Evolutionary conservation across 1,140 invertebrate species (phyloP), one percentile per base, ranked within the genome.

Genomic region (Pectinophora gossypiella): DNA sequence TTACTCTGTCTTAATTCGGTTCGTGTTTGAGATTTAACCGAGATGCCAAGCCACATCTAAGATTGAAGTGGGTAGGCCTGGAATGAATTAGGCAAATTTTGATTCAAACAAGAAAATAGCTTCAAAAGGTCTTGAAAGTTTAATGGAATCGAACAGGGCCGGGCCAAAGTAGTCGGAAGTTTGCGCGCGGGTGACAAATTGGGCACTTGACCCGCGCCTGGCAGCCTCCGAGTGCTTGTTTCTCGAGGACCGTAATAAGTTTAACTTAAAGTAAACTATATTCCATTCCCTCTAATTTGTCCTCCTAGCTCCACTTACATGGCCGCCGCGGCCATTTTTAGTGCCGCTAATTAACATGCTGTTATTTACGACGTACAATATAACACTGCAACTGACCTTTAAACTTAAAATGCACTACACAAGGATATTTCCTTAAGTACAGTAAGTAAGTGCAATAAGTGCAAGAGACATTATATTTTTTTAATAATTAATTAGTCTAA

Each of bases 251-350:
- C 81, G 80, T 85, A 87, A 87, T 87, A 87, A 87, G 79, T 87
- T 87, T 84, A 87, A 87, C 81, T 85, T 85, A 72, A 87, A 85
- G 81, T 87, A 87, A 87, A 87, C 84, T 87, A 87, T 87, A 83
- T 87, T 79, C 81, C 77, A 79, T 83, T 82, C 78, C 76, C 74
- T 84, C 76, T 85, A 87, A 87, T 87, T 87, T 87, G 75, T 76
- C 59, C 72, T 75, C 66, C 61, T 54, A 35, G 42, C 16, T 47
- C 54, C 42, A 59, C 64, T 64, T 71, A 64, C 71, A 40, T 15
- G 1, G 50, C 51, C 57, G 70, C 48, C 57, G 59, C 55, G 63
- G 71, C 61, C 73, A 61, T 82, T 79, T 84, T 82, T 84, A 66
- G 58, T 64, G 68, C 68, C 62, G 64, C 66, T 71, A 80, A 82